These are phyloP conservation scores for Xestia ashworthii DNA, from an alignment of 2,888 invertebrate genomes.

Conservation along the genomic window DNA sequence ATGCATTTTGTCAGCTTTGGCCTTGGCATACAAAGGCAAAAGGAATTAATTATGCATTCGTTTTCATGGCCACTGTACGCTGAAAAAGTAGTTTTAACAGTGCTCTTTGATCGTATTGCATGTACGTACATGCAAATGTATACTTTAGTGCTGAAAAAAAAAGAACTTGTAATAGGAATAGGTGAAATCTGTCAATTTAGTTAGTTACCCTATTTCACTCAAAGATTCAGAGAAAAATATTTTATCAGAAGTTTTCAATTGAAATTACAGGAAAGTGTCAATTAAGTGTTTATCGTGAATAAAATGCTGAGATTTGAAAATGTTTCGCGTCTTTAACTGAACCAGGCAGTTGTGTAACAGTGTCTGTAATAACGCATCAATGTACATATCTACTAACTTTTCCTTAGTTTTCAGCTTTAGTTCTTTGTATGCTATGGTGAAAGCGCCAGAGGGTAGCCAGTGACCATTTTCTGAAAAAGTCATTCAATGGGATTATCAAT, in stretches of 20 bases:
- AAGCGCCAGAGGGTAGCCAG: too few relatives aligned
- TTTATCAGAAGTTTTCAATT: neutral
- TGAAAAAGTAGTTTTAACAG: slow-evolving; percentile 23
- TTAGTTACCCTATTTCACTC: neutral
- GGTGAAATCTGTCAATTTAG: neutral
- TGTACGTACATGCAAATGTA: neutral
- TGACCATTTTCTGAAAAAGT: too few relatives aligned
- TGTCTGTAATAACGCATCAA: too few relatives aligned
- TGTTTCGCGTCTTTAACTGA: too few relatives aligned
- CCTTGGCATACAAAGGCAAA: slow-evolving; percentile 36
- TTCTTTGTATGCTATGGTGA: too few relatives aligned
- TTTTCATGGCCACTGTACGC: slow-evolving; percentile 22
- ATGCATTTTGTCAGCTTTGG: slow-evolving; percentile 24
- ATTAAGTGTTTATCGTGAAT: too few relatives aligned
- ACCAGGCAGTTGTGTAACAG: too few relatives aligned
- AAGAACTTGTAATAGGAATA: neutral
- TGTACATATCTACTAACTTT: too few relatives aligned
- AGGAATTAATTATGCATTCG: slow-evolving; percentile 24
- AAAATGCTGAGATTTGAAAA: too few relatives aligned
- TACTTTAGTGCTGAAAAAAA: neutral
- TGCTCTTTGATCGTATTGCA: neutral
- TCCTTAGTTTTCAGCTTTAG: too few relatives aligned
- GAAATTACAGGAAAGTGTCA: neutral
- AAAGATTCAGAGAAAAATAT: neutral
- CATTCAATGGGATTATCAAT: too few relatives aligned